Percentiles rank a stretch among this genome's conserved stretches.
Evolutionary conservation across 1,140 invertebrate species (phyloP).

Genomic region (Lepeophtheirus salmonis): DNA sequence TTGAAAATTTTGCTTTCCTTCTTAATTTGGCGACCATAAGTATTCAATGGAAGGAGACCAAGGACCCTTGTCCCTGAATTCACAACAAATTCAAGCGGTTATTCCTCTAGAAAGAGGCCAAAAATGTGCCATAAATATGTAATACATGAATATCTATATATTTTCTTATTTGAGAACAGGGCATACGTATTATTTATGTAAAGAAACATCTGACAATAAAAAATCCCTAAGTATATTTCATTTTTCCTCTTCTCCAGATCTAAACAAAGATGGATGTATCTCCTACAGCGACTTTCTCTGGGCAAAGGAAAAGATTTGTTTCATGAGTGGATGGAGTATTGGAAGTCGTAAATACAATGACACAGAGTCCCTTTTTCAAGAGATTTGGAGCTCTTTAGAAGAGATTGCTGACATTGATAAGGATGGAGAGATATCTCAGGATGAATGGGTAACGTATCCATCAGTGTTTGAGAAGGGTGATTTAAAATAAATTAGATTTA

Average conservation of each 20-base stretch:
- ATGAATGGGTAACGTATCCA: conserved; percentile 30
- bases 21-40: too few species aligned
- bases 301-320: conserved; percentile 23
- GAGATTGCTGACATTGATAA: conserved; percentile 26
- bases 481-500: not conserved
- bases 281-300: conserved; percentile 21
- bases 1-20: too few species aligned
- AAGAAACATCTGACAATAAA: too few species aligned
- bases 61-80: too few species aligned
- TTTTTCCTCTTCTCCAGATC: conserved; percentile 18
- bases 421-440: conserved; percentile 27
- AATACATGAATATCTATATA: too few species aligned
- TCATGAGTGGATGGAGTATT: conserved; percentile 28
- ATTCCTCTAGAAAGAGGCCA: too few species aligned
- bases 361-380: conserved; percentile 26
- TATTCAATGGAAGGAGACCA: too few species aligned
- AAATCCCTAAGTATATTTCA: not conserved
- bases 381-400: conserved; percentile 27
- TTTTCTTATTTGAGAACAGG: too few species aligned
- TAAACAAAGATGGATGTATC: conserved; percentile 21
- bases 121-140: too few species aligned
- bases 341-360: conserved; percentile 24
- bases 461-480: not conserved
- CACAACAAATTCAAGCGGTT: too few species aligned
- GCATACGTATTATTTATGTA: too few species aligned